Percentiles rank a stretch among this genome's conserved stretches.
phyloP scores from a whole-genome alignment of 1,140 invertebrate genomes.

The Drosophila athabasca region DNA sequence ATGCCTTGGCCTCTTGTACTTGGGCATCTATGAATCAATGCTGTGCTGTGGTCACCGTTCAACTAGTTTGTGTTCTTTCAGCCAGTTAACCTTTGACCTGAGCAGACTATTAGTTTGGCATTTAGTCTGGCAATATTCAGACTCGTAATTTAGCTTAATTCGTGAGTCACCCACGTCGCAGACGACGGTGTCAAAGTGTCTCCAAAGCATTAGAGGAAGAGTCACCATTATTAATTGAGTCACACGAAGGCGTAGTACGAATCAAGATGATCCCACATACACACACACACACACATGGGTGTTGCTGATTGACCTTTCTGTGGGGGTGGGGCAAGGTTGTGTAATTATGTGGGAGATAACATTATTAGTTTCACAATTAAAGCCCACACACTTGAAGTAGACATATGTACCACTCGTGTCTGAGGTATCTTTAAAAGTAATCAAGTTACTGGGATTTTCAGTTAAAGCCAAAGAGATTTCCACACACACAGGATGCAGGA shows the following conservation, averaged over 20 bases:
- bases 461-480: conserved; percentile 24
- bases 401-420: too few relatives aligned
- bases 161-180: conserved; percentile 53
- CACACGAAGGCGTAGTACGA: conserved; percentile 3
- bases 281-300: conserved; percentile 18
- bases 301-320: conserved; percentile 53
- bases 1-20: conserved; percentile 17
- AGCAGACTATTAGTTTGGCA: conserved; percentile 42
- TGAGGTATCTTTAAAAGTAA: conserved; percentile 29
- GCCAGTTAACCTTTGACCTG: conserved; percentile 53
- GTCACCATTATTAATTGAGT: conserved; percentile 64
- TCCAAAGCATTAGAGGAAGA: conserved; percentile 24
- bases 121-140: conserved; percentile 43
- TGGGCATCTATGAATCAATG: conserved; percentile 67
- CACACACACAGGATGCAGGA: not conserved
- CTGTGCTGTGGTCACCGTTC: conserved; percentile 36
- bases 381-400: not conserved
- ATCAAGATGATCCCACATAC: conserved; percentile 35
- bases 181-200: conserved; percentile 44
- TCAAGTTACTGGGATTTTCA: conserved; percentile 24
- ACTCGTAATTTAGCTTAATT: conserved; percentile 74
- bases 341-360: conserved; percentile 6
- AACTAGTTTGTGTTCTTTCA: conserved; percentile 64
- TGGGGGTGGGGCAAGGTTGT: conserved; percentile 41
- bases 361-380: conserved; percentile 3